Base-by-base conservation (phyloP, 2,797 vertebrate genomes). In the Echeneis naucrates region DNA sequence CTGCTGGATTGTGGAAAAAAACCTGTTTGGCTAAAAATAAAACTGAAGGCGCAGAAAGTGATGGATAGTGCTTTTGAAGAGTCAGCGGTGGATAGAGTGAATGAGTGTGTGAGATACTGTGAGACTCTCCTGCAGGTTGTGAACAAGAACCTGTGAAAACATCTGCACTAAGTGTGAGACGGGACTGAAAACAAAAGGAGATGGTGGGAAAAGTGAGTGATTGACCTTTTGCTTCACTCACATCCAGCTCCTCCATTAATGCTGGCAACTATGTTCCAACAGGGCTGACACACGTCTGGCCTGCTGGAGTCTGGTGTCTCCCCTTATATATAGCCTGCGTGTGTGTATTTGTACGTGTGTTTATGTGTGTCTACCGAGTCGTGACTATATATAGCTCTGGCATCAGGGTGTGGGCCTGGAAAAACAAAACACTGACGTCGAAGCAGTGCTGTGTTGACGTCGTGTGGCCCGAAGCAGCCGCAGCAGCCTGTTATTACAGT, bases 341-440 rank as follows among this genome's bases (percentile, higher is more conserved):
- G 71, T 70, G 68, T 83, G 37, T 77, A 35, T 70, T 52, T 27
- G 40, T 45, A 80, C 68, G 69, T 80, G 40, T 78, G 9, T 77
- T 53, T 60, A 67, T 72, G 75, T 77, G 74, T 56, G 85, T 83
- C 79, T 86, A 66, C 45, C 17, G 17, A 78, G 74, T 77, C 33
- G 5, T 2, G 55, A 17, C 92, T 94, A 94, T 92, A 93, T 91
- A 91, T 94, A 94, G 87, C 68, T 26, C 79, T 87, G 85, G 90
- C 88, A 93, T 94, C 92, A 92, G 93, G 94, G 94, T 89, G 94
- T 93, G 92, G 89, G 87, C 92, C 88, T 89, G 93, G 92, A 93
- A 95, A 94, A 93, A 94, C 92, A 93, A 92, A 92, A 93, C 87
- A 87, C 81, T 93, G 92, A 94, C 93, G 92, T 92, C 45, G 88